A percentile compares a stretch with the other conserved stretches of the same genome.
Evolutionary conservation across 2,113 vertebrate species (phyloP).

Genomic region (Rhabdomys dilectus): DNA sequence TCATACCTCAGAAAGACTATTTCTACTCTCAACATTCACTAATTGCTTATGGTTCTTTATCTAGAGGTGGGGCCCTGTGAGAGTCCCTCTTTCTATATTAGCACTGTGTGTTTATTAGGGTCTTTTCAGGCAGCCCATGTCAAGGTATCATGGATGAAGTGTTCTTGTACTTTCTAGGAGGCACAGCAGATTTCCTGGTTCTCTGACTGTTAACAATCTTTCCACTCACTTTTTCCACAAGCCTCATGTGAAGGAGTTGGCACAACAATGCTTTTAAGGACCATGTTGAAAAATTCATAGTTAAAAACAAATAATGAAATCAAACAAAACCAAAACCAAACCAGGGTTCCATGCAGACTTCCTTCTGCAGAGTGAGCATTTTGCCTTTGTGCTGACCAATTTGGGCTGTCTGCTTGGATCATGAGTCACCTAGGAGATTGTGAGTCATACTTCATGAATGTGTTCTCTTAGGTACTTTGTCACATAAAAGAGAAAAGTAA

Average conservation of each 20-base stretch:
- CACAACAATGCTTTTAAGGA: not conserved
- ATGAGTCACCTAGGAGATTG: not conserved
- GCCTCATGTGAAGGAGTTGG: not conserved
- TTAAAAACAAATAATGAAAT: not conserved
- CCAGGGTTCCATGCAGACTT: not conserved
- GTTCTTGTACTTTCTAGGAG: not conserved
- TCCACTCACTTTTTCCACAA: not conserved
- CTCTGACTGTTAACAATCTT: not conserved
- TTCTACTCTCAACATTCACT: not conserved
- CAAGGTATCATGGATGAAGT: not conserved
- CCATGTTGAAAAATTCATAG: not conserved
- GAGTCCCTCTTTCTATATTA: not conserved
- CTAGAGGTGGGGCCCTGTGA: not conserved
- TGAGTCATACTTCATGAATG: not conserved
- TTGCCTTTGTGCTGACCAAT: not conserved
- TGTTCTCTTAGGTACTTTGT: not conserved
- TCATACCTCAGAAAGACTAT: not conserved
- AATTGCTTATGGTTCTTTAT: not conserved
- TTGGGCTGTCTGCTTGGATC: not conserved
- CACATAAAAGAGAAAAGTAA: not conserved
- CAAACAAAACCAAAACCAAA: not conserved
- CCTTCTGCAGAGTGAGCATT: not conserved
- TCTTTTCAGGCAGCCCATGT: not conserved
- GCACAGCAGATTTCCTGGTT: not conserved
- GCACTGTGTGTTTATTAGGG: not conserved